Percentiles rank a stretch among this genome's conserved stretches.
Evolutionary conservation across 2,888 invertebrate species (phyloP).

Genomic region (Drosophila hamatofila): DNA sequence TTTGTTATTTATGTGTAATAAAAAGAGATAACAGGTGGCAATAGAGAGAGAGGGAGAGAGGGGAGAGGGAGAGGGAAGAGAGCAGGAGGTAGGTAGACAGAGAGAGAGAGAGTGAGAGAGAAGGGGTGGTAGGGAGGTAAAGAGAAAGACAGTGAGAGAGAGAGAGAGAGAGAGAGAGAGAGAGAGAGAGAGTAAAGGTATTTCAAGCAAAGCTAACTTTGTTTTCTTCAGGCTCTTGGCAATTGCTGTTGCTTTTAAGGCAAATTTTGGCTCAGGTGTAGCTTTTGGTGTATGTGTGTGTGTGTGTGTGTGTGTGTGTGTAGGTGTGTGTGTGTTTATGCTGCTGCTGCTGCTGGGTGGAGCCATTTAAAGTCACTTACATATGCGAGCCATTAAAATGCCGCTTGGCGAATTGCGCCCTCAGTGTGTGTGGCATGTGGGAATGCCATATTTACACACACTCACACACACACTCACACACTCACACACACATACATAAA

Average conservation of each 20-base stretch:
- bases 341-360: conserved; percentile 4
- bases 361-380: conserved; percentile 47
- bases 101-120: neutral
- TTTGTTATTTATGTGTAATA: neutral
- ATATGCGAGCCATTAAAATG: conserved; percentile 56
- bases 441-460: conserved; percentile 1
- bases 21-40: neutral
- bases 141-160: neutral
- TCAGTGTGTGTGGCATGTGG: conserved; percentile 6
- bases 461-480: neutral
- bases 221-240: neutral
- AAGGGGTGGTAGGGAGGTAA: too few species aligned
- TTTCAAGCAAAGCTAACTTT: conserved; percentile 21
- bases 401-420: conserved; percentile 22
- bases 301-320: neutral
- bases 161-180: neutral
- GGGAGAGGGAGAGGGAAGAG: neutral
- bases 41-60: too few species aligned
- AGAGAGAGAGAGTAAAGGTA: neutral
- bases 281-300: neutral
- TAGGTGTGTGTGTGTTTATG: neutral
- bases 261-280: conserved; percentile 26
- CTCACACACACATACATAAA: neutral
- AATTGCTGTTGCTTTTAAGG: conserved; percentile 24
- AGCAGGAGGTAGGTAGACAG: too few species aligned